A percentile compares a stretch with the other conserved stretches of the same genome.
Conservation (phyloP, 2,888 invertebrate genomes). For the Lathronympha strigana region DNA sequence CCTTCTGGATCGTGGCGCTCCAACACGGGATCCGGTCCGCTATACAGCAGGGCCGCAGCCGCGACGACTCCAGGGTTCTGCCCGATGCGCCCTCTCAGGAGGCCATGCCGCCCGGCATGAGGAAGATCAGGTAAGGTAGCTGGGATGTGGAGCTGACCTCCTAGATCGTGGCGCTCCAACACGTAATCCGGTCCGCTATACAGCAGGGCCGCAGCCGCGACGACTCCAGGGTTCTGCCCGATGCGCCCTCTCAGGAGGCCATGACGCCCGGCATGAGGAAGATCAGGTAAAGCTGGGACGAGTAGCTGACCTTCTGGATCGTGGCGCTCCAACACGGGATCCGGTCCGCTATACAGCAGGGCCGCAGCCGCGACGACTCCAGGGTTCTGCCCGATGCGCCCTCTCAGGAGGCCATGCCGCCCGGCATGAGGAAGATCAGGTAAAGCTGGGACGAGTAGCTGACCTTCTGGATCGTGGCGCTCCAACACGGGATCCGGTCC, state of each 20-base stretch:
- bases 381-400: conserved; percentile 67
- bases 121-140: conserved; percentile 53
- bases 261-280: conserved; percentile 59
- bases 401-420: conserved; percentile 52
- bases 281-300: too few species aligned
- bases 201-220: conserved; percentile 85
- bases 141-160: conserved; percentile 53
- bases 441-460: conserved; percentile 49
- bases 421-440: conserved; percentile 59
- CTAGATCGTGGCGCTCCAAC: conserved; percentile 88
- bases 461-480: conserved; percentile 79
- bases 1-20: conserved; percentile 94
- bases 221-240: conserved; percentile 70
- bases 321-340: conserved; percentile 94
- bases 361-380: conserved; percentile 80
- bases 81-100: conserved; percentile 60
- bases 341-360: conserved; percentile 91
- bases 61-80: conserved; percentile 72
- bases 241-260: conserved; percentile 51
- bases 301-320: too few species aligned
- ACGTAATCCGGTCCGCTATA: conserved; percentile 93
- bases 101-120: conserved; percentile 55
- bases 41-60: conserved; percentile 86
- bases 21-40: conserved; percentile 95
- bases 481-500: conserved; percentile 94